phyloP scores from a whole-genome alignment of 2,888 invertebrate genomes.

The Amorpha juglandis region DNA sequence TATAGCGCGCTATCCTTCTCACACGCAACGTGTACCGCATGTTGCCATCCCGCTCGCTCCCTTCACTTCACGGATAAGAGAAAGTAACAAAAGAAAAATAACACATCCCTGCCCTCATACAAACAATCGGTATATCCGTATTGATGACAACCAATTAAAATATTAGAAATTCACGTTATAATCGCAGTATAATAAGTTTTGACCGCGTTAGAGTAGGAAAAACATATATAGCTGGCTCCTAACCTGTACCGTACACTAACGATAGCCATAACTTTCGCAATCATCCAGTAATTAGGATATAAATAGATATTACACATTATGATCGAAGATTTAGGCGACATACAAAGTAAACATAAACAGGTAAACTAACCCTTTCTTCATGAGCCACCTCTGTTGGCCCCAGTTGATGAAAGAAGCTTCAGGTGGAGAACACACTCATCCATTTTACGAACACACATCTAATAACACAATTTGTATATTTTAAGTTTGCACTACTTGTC shows the following conservation, averaged over 20 bases:
- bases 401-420: constrained; percentile 76
- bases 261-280: constrained; percentile 50
- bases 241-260: constrained; percentile 60
- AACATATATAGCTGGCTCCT: constrained; percentile 48
- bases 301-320: constrained; percentile 50
- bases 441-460: constrained; percentile 80
- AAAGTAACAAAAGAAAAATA: constrained; percentile 83
- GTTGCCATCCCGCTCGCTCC: constrained; percentile 68
- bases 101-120: constrained; percentile 70
- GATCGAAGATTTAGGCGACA: constrained; percentile 45
- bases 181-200: constrained; percentile 38
- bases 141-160: constrained; percentile 41
- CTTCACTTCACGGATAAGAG: constrained; percentile 81
- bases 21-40: constrained; percentile 42
- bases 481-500: constrained; percentile 81
- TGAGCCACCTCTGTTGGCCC: constrained; percentile 81
- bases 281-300: constrained; percentile 50
- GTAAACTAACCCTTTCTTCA: constrained; percentile 84
- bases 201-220: constrained; percentile 54
- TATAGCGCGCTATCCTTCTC: constrained; percentile 70
- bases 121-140: constrained; percentile 54
- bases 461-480: constrained; percentile 74
- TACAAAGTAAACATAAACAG: constrained; percentile 75
- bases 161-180: constrained; percentile 35
- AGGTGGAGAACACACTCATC: constrained; percentile 77